These are phyloP conservation scores for Pimephales promelas DNA, from an alignment of 2,113 vertebrate species.

Conservation along the genomic window DNA sequence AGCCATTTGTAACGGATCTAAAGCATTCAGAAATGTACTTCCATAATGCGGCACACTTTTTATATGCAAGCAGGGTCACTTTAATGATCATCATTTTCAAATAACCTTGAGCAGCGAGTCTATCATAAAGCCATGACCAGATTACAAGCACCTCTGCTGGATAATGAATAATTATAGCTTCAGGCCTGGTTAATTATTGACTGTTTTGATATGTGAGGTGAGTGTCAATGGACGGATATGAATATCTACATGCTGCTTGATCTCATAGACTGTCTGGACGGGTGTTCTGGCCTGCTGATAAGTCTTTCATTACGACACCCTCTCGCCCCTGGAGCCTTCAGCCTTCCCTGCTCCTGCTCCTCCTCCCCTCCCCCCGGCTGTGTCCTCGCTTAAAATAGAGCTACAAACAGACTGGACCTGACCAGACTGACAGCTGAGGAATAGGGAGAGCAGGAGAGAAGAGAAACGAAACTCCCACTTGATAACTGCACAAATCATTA, in stretches of 20 bases:
- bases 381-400: slow-evolving; percentile 50
- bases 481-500: background rate
- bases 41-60: background rate
- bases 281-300: slow-evolving; percentile 39
- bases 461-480: background rate
- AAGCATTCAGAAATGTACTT: background rate
- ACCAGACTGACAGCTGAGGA: slow-evolving; percentile 44
- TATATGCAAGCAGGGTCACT: slow-evolving; percentile 23
- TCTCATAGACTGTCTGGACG: slow-evolving; percentile 25
- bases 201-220: slow-evolving; percentile 19
- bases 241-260: slow-evolving; percentile 22
- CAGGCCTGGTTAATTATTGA: slow-evolving; percentile 31
- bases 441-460: slow-evolving; percentile 18
- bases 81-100: slow-evolving; percentile 18
- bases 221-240: slow-evolving; percentile 9
- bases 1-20: background rate
- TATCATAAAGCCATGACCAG: slow-evolving; percentile 21
- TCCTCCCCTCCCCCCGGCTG: slow-evolving; percentile 22
- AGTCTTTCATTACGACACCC: slow-evolving; percentile 44
- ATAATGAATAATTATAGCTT: slow-evolving; percentile 39
- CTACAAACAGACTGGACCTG: slow-evolving; percentile 39
- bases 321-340: slow-evolving; percentile 33
- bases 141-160: slow-evolving; percentile 17
- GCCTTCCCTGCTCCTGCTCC: slow-evolving; percentile 33
- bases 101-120: slow-evolving; percentile 29